Base-by-base conservation (phyloP, 1,140 invertebrate species). In the Pogonomyrmex californicus region DNA sequence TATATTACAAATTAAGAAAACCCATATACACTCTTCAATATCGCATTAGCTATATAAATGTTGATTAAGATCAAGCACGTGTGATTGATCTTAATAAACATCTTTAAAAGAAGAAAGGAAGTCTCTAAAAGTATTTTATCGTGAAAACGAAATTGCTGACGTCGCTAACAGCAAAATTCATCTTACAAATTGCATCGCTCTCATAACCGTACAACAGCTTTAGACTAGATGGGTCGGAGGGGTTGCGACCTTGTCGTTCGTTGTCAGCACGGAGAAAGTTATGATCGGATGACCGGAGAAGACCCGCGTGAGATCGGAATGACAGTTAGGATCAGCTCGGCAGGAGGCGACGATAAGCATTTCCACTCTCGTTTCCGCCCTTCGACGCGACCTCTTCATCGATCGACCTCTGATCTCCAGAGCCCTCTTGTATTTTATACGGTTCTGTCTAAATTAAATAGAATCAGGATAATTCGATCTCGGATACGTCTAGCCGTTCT, bases 391-490 rank as follows among this genome's bases (percentile, higher is more conserved):
- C 70, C 83, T 65, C 76, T 81, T 73, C n/a, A 47, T 51, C 78
- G 78, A 62, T 63, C 70, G 51, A 81, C 56, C 62, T 73, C 54
- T 58, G 76, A 68, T 58, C 30, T 47, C 17, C 10, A 44, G 36
- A 60, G 65, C 85, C 75, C 47, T 66, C 79, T 71, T 73, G 60
- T 86, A 88, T 86, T 85, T 87, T 87, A 38, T 49, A 58, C 79
- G 77, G 51, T 85, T 86, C 78, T 66, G 86, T 88, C 70, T 86
- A 88, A 91, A 89, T 91, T 73, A 82, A 82, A 82, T 82, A 82
- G 79, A 82, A 73, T 82, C 79, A 58, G 66, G 66, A 82, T 82
- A 73, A 82, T 82, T 82, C 65, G 78, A 81, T 81, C 63, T 54
- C 17, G 38, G 85, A 62, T 68, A 58, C 66, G 77, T 78, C 66